phyloP scores from a whole-genome alignment of 2,113 vertebrate genomes.

The Microcebus lehilahytsara region DNA sequence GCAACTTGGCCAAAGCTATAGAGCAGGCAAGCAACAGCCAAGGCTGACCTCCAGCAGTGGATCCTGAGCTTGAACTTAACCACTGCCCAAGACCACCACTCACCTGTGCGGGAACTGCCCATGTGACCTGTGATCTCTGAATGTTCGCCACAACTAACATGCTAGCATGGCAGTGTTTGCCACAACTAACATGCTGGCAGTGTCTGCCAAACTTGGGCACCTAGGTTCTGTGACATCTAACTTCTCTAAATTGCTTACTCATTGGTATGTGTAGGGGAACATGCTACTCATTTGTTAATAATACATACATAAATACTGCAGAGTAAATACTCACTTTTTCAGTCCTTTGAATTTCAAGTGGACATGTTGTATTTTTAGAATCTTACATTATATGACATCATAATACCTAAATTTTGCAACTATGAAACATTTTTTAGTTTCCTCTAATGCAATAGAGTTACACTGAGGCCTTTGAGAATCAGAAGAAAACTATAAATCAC shows the following conservation, averaged over 20 bases:
- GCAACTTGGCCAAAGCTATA: background rate
- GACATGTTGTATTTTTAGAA: constrained; percentile 62
- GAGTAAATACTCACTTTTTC: constrained; percentile 65
- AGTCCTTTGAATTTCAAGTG: constrained; percentile 48
- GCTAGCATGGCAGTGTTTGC: no score
- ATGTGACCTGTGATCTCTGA: background rate
- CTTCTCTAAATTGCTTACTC: background rate
- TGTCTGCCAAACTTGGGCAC: background rate
- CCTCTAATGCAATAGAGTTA: background rate
- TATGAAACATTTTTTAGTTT: background rate
- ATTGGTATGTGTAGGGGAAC: background rate
- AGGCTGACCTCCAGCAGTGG: background rate
- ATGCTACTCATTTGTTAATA: background rate
- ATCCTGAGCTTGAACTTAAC: background rate
- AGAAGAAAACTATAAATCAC: background rate
- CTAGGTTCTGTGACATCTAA: background rate
- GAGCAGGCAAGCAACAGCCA: background rate
- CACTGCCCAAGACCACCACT: accelerated
- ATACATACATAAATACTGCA: background rate
- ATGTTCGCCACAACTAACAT: background rate
- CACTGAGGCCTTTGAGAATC: background rate
- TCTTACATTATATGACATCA: constrained; percentile 68
- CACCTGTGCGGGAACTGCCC: no score
- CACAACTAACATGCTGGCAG: background rate
- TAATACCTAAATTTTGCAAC: constrained; percentile 37